Conservation (phyloP, 2,888 invertebrate species). For the Drosophila anomelani region DNA sequence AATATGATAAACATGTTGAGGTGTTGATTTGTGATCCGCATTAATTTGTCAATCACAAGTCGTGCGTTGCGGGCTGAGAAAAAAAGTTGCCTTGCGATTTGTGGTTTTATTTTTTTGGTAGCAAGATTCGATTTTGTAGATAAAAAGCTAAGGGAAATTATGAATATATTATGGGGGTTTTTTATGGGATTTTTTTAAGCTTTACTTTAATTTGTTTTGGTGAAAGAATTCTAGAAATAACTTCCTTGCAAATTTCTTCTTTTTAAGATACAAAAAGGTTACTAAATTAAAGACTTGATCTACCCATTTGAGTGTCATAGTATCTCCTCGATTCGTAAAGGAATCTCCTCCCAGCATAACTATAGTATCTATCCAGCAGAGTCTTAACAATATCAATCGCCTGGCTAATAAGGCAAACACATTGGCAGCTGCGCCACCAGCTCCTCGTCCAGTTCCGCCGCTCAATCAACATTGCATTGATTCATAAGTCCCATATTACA, state of each 20-base stretch:
- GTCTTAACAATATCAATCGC: constrained; percentile 17
- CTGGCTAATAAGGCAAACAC: constrained; percentile 43
- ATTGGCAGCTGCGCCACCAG: constrained; percentile 26
- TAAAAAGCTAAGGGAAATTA: background rate
- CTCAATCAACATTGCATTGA: constrained; percentile 76
- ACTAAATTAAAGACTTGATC: background rate
- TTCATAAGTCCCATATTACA: constrained; percentile 73
- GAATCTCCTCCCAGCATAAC: constrained; percentile 17
- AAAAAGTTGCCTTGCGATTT: constrained; percentile 26
- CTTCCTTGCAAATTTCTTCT: background rate
- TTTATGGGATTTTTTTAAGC: background rate
- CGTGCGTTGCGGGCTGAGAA: constrained; percentile 49
- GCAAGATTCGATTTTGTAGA: background rate
- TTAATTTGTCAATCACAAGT: constrained; percentile 75
- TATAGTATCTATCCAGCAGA: background rate
- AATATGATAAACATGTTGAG: constrained; percentile 68
- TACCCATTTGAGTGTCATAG: background rate
- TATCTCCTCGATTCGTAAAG: constrained; percentile 3
- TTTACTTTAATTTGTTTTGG: background rate
- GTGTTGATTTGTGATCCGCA: constrained; percentile 76
- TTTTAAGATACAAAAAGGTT: too few relatives aligned
- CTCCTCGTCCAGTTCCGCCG: constrained; percentile 4
- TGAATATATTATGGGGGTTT: constrained; percentile 18
- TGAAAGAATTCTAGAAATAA: background rate
- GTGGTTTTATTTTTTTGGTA: constrained; percentile 5